Evolutionary conservation across 2,113 vertebrate genomes (phyloP), one percentile per base, ranked within the genome.

Genomic region (Paraplagusia blochii): DNA sequence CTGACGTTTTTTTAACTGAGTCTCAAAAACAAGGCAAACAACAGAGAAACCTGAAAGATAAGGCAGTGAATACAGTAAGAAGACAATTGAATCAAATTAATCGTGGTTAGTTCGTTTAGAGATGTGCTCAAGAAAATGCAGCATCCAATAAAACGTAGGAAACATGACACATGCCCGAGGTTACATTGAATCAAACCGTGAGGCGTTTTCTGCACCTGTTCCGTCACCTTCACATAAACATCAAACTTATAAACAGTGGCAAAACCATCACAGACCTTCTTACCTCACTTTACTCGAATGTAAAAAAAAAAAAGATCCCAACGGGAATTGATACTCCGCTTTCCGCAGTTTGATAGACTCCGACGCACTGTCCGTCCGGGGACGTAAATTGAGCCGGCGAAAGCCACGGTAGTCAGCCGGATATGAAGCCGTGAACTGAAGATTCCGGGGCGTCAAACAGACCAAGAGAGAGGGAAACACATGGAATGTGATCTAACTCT

Each of bases 151-250:
- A 9, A 17, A 7, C n/a, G 11, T 29, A 14, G 19, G 3, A 10
- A 1, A 8, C 6, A 35, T 36, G 8, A 39, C 10, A 39, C 10
- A 39, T 10, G 10, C 13, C 1, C 5, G 13, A 13, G 13, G 9
- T 40, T 10, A 40, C 9, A 9, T 9, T 38, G 15, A 16, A 16
- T 29, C 17, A 45, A 18, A 29, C 39, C 39, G 13, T 58, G 39
- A 14, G 36, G 47, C 35, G 49, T 29, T 29, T 16, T 4, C 12
- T 62, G 61, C 72, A 79, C 78, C 66, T 76, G 75, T 63, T 61
- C 10, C 51, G 12, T 8, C 51, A 12, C 0, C 17, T 1, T 6
- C 18, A 11, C 16, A 15, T 4, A 52, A 14, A 36, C 14, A 34
- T 7, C 16, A 51, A 66, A 59, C 16, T 50, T 43, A 22, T 22